Evolutionary conservation across 2,888 invertebrate genomes (phyloP).

Genomic region (Pyrrhia umbra): DNA sequence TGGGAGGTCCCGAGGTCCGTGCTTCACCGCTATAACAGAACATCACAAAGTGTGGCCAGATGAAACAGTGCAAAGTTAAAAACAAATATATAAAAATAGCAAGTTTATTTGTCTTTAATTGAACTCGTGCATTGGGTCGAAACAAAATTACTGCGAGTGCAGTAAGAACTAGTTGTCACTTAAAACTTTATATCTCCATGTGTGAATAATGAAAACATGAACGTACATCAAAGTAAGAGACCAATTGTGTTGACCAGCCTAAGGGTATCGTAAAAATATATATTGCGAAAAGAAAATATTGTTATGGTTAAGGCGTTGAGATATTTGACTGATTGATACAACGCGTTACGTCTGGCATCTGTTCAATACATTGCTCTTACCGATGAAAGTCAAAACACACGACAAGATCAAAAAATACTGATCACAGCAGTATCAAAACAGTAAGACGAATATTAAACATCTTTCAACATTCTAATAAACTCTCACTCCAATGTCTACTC

Average conservation of each 20-base stretch:
- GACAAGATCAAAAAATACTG: slow-evolving; percentile 58
- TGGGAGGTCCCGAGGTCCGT: slow-evolving; percentile 60
- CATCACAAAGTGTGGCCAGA: slow-evolving; percentile 47
- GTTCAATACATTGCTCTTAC: slow-evolving; percentile 79
- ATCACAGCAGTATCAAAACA: slow-evolving; percentile 51
- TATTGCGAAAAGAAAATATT: slow-evolving; percentile 82
- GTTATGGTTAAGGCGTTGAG: slow-evolving; percentile 75
- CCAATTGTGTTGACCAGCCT: slow-evolving; percentile 73
- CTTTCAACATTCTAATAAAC: slow-evolving; percentile 44
- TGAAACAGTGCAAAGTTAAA: slow-evolving; percentile 47
- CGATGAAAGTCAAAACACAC: slow-evolving; percentile 82
- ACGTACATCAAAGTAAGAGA: slow-evolving; percentile 76
- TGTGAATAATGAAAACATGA: slow-evolving; percentile 76
- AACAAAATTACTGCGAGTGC: slow-evolving; percentile 66
- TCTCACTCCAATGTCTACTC: slow-evolving; percentile 45
- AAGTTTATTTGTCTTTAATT: slow-evolving; percentile 68
- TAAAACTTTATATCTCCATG: slow-evolving; percentile 81
- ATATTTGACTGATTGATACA: slow-evolving; percentile 81
- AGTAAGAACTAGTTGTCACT: slow-evolving; percentile 74
- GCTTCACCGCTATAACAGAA: slow-evolving; percentile 44
- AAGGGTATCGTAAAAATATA: slow-evolving; percentile 79
- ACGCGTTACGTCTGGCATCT: slow-evolving; percentile 77
- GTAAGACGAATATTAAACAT: slow-evolving; percentile 39
- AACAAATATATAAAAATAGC: slow-evolving; percentile 65
- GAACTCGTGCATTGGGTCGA: slow-evolving; percentile 70